These are phyloP conservation scores for Neosilurus mollespiculum DNA, from an alignment of 2,797 vertebrate species.

Conservation along the genomic window DNA sequence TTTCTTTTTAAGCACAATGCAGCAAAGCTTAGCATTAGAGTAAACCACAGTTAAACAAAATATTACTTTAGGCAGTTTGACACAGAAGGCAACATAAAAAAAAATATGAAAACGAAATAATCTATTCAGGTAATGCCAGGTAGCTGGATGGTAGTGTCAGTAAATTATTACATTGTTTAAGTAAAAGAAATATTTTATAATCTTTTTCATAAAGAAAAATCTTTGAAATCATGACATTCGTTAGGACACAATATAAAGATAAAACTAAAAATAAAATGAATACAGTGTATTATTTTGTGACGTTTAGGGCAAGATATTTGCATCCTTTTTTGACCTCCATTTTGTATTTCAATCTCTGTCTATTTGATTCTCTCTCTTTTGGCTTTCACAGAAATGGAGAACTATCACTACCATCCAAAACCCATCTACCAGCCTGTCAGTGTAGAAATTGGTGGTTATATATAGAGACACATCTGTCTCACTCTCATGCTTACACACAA, in stretches of 20 bases:
- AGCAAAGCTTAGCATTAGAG: neutral
- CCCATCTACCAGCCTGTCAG: slow-evolving; percentile 42
- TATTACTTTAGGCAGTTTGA: neutral
- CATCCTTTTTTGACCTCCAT: neutral
- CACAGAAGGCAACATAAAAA: neutral
- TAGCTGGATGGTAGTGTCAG: neutral
- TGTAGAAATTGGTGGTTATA: slow-evolving; percentile 33
- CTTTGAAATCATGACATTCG: neutral
- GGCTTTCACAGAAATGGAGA: slow-evolving; percentile 38
- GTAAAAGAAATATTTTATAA: neutral
- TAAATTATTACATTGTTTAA: neutral
- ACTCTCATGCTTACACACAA: slow-evolving; percentile 13
- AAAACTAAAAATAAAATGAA: neutral
- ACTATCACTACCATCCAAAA: slow-evolving; percentile 36
- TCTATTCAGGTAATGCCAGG: neutral
- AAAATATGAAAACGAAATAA: neutral
- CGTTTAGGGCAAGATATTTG: neutral
- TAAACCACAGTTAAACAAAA: neutral
- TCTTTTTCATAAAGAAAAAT: neutral
- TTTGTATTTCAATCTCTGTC: slow-evolving; percentile 34
- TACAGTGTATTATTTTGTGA: neutral
- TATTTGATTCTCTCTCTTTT: slow-evolving; percentile 4
- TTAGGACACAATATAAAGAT: neutral
- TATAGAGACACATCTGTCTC: slow-evolving; percentile 30
- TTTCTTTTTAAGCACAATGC: neutral